Conservation (phyloP, 2,888 invertebrate genomes). For the Harpalus rubripes region DNA sequence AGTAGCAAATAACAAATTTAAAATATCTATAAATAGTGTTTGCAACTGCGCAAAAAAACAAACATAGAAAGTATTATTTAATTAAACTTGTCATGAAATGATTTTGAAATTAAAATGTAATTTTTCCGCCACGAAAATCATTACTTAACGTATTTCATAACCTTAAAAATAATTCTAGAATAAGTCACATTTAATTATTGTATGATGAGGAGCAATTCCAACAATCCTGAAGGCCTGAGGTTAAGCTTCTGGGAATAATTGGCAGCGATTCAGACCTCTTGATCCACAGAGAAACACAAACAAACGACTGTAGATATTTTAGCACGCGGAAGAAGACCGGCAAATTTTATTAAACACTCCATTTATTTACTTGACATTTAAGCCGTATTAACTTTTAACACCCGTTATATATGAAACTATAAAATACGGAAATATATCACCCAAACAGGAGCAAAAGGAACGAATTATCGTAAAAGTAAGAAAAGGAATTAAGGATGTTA, state of each 20-base stretch:
- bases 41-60: neutral
- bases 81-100: slow-evolving; percentile 14
- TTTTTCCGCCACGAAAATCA: slow-evolving; percentile 35
- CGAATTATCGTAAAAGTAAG: too few relatives aligned
- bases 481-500: too few relatives aligned
- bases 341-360: slow-evolving; percentile 28
- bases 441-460: neutral
- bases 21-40: neutral
- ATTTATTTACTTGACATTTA: slow-evolving; percentile 23
- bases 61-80: slow-evolving; percentile 31
- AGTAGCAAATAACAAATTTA: neutral
- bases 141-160: slow-evolving; percentile 42
- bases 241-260: slow-evolving; percentile 35
- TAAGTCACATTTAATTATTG: neutral
- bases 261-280: slow-evolving; percentile 17
- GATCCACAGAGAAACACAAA: slow-evolving; percentile 3
- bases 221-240: neutral
- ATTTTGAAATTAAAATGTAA: slow-evolving; percentile 43
- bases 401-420: slow-evolving; percentile 1
- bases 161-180: neutral
- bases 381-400: neutral
- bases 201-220: neutral
- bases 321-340: neutral
- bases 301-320: neutral
- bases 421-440: neutral